These are phyloP conservation scores for Peromyscus eremicus DNA, from an alignment of 2,797 vertebrate species.

Conservation along the genomic window DNA sequence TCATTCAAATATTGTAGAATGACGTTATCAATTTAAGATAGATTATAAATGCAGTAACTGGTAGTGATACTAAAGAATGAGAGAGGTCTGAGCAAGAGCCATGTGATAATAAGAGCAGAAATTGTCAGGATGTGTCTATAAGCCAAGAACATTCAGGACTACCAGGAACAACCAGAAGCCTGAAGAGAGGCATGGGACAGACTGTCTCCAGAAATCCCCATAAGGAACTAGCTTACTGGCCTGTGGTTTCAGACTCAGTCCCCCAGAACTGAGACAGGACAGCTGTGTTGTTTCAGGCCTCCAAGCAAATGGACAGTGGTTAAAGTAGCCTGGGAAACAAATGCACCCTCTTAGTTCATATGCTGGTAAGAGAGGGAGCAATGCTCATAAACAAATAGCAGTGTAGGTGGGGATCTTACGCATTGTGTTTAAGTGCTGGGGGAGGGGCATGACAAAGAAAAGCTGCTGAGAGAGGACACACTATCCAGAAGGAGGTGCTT, in stretches of 20 bases:
- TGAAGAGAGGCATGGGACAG: not conserved
- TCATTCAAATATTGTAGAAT: not conserved
- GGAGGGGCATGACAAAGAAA: not conserved
- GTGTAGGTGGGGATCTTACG: accelerated
- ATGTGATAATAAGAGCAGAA: not conserved
- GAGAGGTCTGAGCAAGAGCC: not conserved
- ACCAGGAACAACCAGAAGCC: no score
- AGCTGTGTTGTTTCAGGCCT: not conserved
- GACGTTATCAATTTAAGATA: not conserved
- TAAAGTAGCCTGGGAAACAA: not conserved
- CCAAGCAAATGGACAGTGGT: not conserved
- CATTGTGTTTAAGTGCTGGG: not conserved
- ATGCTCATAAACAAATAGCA: not conserved
- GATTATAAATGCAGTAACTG: not conserved
- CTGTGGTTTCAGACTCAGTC: not conserved
- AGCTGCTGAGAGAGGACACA: no score
- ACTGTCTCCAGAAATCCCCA: accelerated
- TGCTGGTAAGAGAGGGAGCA: no score
- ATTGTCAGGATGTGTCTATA: accelerated
- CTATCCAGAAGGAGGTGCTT: not conserved
- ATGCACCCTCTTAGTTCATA: not conserved
- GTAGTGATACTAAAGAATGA: not conserved
- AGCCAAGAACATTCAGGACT: no score
- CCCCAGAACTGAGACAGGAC: not conserved
- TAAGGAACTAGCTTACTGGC: not conserved